Percentiles rank a stretch among this genome's conserved stretches.
phyloP scores from a whole-genome alignment of 2,797 vertebrate genomes.

The Chelmon rostratus region DNA sequence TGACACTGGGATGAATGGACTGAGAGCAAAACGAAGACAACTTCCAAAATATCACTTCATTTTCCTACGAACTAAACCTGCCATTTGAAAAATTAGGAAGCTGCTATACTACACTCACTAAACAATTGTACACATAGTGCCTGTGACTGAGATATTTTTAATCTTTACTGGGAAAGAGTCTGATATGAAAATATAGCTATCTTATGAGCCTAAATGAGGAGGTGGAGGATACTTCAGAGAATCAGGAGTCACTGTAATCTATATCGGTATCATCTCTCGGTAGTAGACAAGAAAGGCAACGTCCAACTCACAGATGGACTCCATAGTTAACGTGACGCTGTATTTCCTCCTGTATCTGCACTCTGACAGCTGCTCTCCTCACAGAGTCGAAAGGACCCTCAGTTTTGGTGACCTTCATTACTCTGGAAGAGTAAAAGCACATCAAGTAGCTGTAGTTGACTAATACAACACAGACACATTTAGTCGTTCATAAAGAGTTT shows the following conservation, averaged over 20 bases:
- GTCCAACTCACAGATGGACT: conserved; percentile 71
- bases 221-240: not conserved
- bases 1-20: no score
- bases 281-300: not conserved
- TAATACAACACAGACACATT: not conserved
- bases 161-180: not conserved
- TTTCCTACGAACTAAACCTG: no score
- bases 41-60: no score
- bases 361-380: conserved; percentile 65
- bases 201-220: not conserved
- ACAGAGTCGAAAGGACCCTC: conserved; percentile 56
- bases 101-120: not conserved
- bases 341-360: conserved; percentile 73
- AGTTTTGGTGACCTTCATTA: conserved; percentile 48
- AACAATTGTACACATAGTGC: not conserved
- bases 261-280: no score
- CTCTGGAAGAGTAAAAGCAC: conserved; percentile 51
- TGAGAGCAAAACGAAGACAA: no score
- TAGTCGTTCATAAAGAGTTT: not conserved
- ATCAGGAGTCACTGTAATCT: not conserved
- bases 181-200: not conserved
- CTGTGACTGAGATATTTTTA: not conserved
- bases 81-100: not conserved
- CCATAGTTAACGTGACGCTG: conserved; percentile 66
- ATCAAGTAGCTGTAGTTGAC: not conserved